phyloP scores from a whole-genome alignment of 2,797 vertebrate species.

The Podarcis lilfordi region DNA sequence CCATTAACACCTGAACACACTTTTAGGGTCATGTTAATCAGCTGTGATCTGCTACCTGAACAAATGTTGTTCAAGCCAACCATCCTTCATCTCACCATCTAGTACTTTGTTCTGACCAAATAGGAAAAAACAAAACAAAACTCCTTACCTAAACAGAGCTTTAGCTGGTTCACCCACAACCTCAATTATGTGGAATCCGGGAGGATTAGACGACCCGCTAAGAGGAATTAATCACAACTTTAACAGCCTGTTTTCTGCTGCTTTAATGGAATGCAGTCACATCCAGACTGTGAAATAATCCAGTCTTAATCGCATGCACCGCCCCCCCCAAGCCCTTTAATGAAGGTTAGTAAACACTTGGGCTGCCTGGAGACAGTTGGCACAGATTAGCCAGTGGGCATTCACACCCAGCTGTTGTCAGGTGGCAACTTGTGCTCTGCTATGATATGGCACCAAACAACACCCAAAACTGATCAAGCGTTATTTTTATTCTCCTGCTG shows the following conservation, averaged over 20 bases:
- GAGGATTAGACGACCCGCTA: constrained; percentile 61
- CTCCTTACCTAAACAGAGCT: background rate
- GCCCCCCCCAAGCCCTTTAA: constrained; percentile 69
- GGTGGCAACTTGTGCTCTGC: background rate
- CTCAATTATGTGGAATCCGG: constrained; percentile 61
- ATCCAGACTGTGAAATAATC: constrained; percentile 64
- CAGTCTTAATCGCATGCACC: constrained; percentile 64
- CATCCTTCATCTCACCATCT: background rate
- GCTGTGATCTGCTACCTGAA: background rate
- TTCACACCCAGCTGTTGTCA: background rate
- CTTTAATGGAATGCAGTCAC: constrained; percentile 61
- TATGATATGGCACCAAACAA: background rate
- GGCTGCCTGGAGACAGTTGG: constrained; percentile 37
- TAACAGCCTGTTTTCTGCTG: constrained; percentile 45
- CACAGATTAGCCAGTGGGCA: background rate
- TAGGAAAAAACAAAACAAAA: background rate
- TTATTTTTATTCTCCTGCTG: background rate
- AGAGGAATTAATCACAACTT: constrained; percentile 48
- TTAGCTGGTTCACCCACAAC: constrained; percentile 25
- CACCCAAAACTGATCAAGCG: background rate
- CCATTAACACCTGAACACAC: background rate
- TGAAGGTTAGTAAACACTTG: constrained; percentile 67
- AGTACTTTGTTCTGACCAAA: fast-evolving
- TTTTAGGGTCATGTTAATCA: background rate
- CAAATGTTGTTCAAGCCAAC: background rate